These are phyloP conservation scores for Cerceris ruficornis DNA, from an alignment of 2,888 invertebrate genomes.

Conservation along the genomic window DNA sequence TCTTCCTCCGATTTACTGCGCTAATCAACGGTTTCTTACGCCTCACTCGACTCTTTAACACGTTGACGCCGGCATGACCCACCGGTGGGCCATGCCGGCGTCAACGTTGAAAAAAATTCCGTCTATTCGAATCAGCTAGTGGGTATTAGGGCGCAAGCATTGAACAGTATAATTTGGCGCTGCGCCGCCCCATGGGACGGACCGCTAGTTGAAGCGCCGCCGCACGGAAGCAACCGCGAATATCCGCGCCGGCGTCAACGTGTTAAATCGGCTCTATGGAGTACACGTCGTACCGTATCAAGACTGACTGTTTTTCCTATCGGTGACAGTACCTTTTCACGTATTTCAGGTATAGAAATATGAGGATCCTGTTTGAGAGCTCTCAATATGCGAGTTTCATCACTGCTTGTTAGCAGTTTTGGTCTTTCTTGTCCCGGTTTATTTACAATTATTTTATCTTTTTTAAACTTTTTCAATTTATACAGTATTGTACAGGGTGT, in stretches of 20 bases:
- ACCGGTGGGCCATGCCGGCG: too few species aligned
- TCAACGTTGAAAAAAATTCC: too few species aligned
- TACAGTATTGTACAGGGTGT: neutral
- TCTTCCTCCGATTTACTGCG: neutral
- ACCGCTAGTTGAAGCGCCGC: too few species aligned
- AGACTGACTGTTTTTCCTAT: neutral
- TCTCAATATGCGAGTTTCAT: neutral
- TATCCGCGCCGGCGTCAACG: too few species aligned
- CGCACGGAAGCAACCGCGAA: too few species aligned
- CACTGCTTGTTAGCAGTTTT: neutral
- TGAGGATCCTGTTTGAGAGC: slow-evolving; percentile 3
- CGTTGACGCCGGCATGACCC: too few species aligned
- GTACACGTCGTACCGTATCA: neutral
- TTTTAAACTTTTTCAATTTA: slow-evolving; percentile 1
- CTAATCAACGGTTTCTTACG: neutral
- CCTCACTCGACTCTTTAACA: neutral
- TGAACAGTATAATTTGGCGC: too few species aligned
- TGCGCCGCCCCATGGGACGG: too few species aligned
- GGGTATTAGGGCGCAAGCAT: too few species aligned
- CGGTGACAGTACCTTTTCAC: neutral
- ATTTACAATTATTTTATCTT: slow-evolving; percentile 2
- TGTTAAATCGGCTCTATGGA: neutral
- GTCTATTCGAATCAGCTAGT: too few species aligned
- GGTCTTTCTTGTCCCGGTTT: slow-evolving; percentile 5
- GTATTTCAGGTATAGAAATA: slow-evolving; percentile 4